Conservation (phyloP, 2,113 vertebrate genomes). For the Hepsetus odoe region DNA sequence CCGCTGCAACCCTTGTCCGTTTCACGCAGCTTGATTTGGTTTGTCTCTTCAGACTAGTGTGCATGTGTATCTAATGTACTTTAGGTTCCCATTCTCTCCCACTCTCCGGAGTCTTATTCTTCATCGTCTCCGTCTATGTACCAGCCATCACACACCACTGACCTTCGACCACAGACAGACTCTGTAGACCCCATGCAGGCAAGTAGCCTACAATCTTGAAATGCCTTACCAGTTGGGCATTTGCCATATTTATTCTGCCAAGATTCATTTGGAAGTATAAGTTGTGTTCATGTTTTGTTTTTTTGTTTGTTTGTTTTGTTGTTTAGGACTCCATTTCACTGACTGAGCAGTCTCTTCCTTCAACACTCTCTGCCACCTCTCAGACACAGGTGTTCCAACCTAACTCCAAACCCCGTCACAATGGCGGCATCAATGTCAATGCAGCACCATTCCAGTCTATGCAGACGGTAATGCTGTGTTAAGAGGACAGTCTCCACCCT, state of each 20-base stretch:
- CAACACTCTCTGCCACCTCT: conserved; percentile 83
- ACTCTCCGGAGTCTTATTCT: conserved; percentile 83
- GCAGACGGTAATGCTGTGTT: conserved; percentile 86
- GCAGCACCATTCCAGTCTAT: conserved; percentile 99
- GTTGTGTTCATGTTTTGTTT: not conserved
- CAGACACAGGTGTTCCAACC: conserved; percentile 93
- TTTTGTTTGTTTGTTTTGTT: not conserved
- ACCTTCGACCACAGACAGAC: conserved; percentile 86
- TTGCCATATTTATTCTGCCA: not conserved
- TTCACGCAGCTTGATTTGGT: too few relatives aligned
- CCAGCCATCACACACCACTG: conserved; percentile 86
- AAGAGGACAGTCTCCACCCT: not conserved
- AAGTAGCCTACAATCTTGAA: conserved; percentile 47
- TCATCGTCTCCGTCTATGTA: conserved; percentile 86
- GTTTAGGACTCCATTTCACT: conserved; percentile 88
- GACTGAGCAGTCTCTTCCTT: conserved; percentile 87
- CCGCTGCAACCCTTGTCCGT: too few relatives aligned
- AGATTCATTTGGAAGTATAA: not conserved
- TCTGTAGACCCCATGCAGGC: conserved; percentile 91
- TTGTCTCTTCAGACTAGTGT: not conserved
- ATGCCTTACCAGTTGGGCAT: not conserved
- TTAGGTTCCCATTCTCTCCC: conserved; percentile 87
- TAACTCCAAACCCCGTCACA: conserved; percentile 91
- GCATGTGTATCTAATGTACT: not conserved
- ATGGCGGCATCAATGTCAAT: conserved; percentile 97